A percentile compares a stretch with the other conserved stretches of the same genome.
These are phyloP conservation scores for Pteronotus mesoamericanus DNA, from an alignment of 2,797 vertebrate species.

Conservation along the genomic window DNA sequence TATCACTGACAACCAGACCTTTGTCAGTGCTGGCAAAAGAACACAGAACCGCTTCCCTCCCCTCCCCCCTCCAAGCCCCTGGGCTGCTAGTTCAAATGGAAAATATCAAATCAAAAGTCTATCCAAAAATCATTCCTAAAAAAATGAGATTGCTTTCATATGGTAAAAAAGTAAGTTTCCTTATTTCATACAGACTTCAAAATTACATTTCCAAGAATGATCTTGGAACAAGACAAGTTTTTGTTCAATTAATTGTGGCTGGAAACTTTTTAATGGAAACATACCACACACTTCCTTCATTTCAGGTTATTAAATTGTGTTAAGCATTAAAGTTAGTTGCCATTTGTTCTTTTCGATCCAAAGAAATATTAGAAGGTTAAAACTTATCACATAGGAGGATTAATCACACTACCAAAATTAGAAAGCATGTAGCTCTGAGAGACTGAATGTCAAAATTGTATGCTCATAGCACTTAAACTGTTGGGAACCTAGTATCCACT, in stretches of 20 bases:
- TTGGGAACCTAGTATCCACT: slow-evolving; percentile 19
- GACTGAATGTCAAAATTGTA: slow-evolving; percentile 72
- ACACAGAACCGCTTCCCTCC: slow-evolving; percentile 75
- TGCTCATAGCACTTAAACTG: slow-evolving; percentile 31
- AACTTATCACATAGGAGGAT: slow-evolving; percentile 75
- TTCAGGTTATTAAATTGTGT: slow-evolving; percentile 77
- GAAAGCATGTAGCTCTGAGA: slow-evolving; percentile 72
- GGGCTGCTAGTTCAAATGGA: slow-evolving; percentile 83
- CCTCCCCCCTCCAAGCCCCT: slow-evolving; percentile 71
- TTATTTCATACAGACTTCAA: slow-evolving; percentile 73
- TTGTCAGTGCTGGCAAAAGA: slow-evolving; percentile 87
- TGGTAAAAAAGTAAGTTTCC: slow-evolving; percentile 76
- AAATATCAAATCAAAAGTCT: slow-evolving; percentile 82
- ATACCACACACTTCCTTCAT: slow-evolving; percentile 70
- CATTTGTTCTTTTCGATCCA: slow-evolving; percentile 73
- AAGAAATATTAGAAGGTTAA: slow-evolving; percentile 78
- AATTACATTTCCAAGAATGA: slow-evolving; percentile 81
- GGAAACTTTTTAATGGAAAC: slow-evolving; percentile 79
- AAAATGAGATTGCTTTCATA: slow-evolving; percentile 76
- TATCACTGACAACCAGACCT: slow-evolving; percentile 91
- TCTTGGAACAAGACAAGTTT: slow-evolving; percentile 75
- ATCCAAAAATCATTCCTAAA: slow-evolving; percentile 77
- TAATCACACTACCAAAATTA: slow-evolving; percentile 81
- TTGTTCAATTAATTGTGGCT: slow-evolving; percentile 80
- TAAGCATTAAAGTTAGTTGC: slow-evolving; percentile 71